Base-by-base conservation (phyloP, 2,888 invertebrate genomes). In the Poecilobothrus nobilitatus region DNA sequence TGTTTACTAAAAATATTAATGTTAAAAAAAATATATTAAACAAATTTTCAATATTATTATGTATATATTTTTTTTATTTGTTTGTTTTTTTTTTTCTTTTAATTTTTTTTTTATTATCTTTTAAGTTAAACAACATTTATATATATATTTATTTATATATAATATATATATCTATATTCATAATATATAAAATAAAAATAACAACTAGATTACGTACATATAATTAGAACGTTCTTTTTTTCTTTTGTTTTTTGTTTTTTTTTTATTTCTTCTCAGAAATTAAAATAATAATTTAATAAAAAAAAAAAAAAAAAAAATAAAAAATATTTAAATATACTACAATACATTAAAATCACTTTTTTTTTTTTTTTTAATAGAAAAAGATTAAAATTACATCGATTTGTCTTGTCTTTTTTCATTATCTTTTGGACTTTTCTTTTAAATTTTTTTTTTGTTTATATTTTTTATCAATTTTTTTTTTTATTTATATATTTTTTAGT, bases 71-170 rank as follows among this genome's bases (percentile, higher is more conserved):
- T 41, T 53, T 53, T 2, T 53, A 18, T 53, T 15, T 41, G 7
- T 53, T 2, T 53, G 3, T 53, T 53, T 53, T 53, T 6, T 53
- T 18, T 53, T 53, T 53, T 53, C 18, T 18, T 18, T 53, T 18
- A 53, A 15, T 44, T 44, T 44, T n/a, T 18, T 53, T 53, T 53
- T 41, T 8, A 41, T 41, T 41, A 41, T 41, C 41, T 6, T 41
- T 53, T 53, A 53, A 53, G 18, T 53, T 53, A 53, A 53, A 53
- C 53, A 53, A 53, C 53, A 53, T 53, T 53, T 53, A 53, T 53
- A 53, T 53, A 53, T 53, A 37, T 37, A 37, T 37, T 5, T 37
- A 27, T 27, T 4, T 5, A 27, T 27, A 27, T 27, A 27, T 27
- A n/a, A n/a, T n/a, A 27, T 27, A 27, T 27, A 27, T 27, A 27